Conservation (phyloP, 2,113 vertebrate species). For the Cryptomyrus ogoouensis region DNA sequence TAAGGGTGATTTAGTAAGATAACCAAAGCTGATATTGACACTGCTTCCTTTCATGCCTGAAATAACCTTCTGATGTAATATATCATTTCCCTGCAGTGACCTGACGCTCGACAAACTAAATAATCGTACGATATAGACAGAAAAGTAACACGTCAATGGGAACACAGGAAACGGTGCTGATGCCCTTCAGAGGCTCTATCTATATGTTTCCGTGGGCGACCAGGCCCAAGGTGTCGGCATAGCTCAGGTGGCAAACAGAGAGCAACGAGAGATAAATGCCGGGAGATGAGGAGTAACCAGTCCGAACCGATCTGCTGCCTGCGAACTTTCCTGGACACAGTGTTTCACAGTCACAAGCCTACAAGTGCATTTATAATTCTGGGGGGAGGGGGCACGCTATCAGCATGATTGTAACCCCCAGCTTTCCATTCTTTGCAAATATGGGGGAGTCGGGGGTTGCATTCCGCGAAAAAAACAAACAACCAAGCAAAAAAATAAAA, state of each 20-base stretch:
- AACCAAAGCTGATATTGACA: neutral
- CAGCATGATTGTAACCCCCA: neutral
- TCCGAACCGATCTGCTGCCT: neutral
- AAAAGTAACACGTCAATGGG: neutral
- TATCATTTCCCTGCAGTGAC: neutral
- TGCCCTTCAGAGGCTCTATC: neutral
- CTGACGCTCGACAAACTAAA: neutral
- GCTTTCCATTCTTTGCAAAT: neutral
- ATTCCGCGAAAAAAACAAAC: neutral
- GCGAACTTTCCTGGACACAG: neutral
- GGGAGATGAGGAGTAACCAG: neutral
- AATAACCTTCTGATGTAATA: constrained; percentile 16
- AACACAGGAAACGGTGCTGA: neutral
- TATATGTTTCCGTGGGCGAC: neutral
- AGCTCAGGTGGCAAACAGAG: neutral
- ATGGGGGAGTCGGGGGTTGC: no score
- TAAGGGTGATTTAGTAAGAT: constrained; percentile 13
- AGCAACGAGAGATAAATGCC: neutral
- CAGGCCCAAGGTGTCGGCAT: neutral
- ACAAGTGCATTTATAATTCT: neutral
- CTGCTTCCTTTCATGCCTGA: constrained; percentile 19
- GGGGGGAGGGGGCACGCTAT: neutral
- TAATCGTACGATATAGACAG: neutral
- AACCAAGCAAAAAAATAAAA: neutral
- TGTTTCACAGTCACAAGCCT: neutral